A percentile compares a stretch with the other conserved stretches of the same genome.
Evolutionary conservation across 1,140 invertebrate genomes (phyloP).

Genomic region (Neuroterus valhalla): DNA sequence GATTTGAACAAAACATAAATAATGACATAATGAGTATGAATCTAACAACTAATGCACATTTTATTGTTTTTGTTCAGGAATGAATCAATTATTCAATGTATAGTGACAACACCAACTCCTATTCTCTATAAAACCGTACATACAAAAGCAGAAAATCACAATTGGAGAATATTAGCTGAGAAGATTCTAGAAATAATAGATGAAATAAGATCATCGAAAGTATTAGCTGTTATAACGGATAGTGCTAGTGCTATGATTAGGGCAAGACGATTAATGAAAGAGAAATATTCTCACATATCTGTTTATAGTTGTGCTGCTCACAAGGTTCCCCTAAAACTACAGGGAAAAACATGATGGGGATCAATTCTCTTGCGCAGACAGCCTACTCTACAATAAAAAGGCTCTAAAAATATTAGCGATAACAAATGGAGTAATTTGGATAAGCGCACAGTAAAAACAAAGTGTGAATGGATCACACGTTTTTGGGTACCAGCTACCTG

Average conservation of each 20-base stretch:
- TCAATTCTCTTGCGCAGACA: background rate
- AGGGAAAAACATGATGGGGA: background rate
- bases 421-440: no score
- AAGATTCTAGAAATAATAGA: slow-evolving; percentile 9
- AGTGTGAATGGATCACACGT: no score
- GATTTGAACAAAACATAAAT: no score
- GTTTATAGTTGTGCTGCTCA: slow-evolving; percentile 33
- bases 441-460: no score
- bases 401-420: no score
- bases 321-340: background rate
- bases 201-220: slow-evolving; percentile 30
- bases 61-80: background rate
- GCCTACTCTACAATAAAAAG: background rate
- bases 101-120: slow-evolving; percentile 32
- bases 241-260: slow-evolving; percentile 31
- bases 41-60: background rate
- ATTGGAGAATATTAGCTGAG: slow-evolving; percentile 4
- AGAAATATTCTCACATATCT: slow-evolving; percentile 14
- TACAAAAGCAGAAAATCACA: slow-evolving; percentile 21
- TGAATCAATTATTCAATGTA: slow-evolving; percentile 25
- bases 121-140: slow-evolving; percentile 31
- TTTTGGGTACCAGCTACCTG: no score
- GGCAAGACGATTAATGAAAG: slow-evolving; percentile 15
- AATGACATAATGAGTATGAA: background rate
- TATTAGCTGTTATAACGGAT: slow-evolving; percentile 31